Percentiles rank a stretch among this genome's conserved stretches.
These are phyloP conservation scores for Petaurus breviceps DNA, from an alignment of 2,113 vertebrate species.

Conservation along the genomic window DNA sequence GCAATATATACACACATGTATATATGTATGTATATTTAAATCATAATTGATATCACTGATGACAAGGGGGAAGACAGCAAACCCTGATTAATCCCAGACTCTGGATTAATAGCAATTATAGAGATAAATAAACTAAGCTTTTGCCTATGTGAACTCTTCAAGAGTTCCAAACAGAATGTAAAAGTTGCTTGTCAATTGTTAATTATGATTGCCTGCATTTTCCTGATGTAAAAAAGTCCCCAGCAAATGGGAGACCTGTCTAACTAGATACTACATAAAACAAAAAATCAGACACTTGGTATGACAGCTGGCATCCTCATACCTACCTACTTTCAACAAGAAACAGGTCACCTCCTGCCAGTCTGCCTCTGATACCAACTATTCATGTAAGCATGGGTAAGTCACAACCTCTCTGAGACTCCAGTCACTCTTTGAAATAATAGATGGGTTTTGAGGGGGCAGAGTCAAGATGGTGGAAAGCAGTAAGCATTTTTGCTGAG, in stretches of 20 bases:
- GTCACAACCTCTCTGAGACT: background rate
- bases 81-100: background rate
- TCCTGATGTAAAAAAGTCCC: background rate
- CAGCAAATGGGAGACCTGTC: background rate
- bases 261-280: background rate
- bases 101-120: background rate
- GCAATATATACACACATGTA: too few relatives aligned
- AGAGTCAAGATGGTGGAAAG: background rate
- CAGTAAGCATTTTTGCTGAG: background rate
- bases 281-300: background rate
- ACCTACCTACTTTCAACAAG: background rate
- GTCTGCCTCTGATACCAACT: background rate
- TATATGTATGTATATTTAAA: background rate
- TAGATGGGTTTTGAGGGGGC: background rate
- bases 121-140: background rate
- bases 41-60: background rate
- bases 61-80: background rate
- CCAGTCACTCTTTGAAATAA: background rate
- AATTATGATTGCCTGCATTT: background rate
- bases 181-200: background rate
- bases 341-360: slow-evolving; percentile 32
- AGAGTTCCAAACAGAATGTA: background rate
- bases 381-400: background rate
- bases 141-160: background rate
- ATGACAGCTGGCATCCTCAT: background rate